These are phyloP conservation scores for Limnephilus rhombicus DNA, from an alignment of 2,888 invertebrate species.

Conservation along the genomic window DNA sequence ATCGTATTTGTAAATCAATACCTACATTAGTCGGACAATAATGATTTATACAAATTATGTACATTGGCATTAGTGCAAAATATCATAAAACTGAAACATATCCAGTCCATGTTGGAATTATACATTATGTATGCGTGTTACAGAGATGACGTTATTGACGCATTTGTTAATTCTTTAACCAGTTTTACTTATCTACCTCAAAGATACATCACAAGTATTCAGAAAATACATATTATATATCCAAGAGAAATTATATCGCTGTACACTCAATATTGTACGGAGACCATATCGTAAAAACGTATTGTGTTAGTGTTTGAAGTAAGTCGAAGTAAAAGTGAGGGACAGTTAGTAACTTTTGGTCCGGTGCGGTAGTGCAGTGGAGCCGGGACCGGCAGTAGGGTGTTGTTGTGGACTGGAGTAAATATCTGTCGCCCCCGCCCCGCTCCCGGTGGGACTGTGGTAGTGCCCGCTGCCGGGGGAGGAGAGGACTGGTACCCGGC, in stretches of 20 bases:
- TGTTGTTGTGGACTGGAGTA: background rate
- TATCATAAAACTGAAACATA: constrained; percentile 24
- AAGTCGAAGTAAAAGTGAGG: constrained; percentile 54
- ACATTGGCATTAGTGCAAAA: background rate
- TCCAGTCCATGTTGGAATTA: constrained; percentile 25
- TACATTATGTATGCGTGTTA: constrained; percentile 5
- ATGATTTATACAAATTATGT: background rate
- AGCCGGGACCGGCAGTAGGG: background rate
- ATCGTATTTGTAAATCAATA: constrained; percentile 13
- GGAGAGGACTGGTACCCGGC: background rate
- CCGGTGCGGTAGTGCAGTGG: constrained; percentile 1
- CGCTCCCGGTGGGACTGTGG: background rate
- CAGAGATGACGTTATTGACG: background rate
- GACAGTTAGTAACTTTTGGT: background rate
- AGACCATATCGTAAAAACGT: constrained; percentile 61
- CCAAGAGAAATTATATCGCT: constrained; percentile 26
- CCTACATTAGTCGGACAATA: constrained; percentile 27
- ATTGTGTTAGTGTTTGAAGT: constrained; percentile 51
- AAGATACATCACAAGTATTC: constrained; percentile 32
- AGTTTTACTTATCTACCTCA: constrained; percentile 65
- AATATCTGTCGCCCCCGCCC: too few relatives aligned
- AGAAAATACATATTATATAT: constrained; percentile 13
- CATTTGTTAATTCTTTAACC: constrained; percentile 44
- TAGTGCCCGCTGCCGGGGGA: too few relatives aligned
- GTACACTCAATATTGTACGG: constrained; percentile 57